Evolutionary conservation across 1,140 invertebrate species (phyloP).

Genomic region (Polypedilum pembai): DNA sequence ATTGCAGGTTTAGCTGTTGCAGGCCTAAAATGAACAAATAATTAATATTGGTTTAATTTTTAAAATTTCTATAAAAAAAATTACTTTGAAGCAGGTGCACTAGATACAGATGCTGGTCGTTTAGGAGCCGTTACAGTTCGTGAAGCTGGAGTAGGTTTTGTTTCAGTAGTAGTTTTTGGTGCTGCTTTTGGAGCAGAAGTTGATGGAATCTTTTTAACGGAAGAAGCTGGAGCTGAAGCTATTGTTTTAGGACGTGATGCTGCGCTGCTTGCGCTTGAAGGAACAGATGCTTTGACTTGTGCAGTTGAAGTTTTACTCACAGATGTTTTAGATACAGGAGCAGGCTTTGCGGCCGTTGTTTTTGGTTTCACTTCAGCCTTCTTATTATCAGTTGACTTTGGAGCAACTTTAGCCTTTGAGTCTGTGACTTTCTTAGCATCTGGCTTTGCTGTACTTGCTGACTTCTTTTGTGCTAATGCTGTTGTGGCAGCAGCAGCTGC

Average conservation of each 20-base stretch:
- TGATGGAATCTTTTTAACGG: not conserved
- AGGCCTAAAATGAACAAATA: not conserved
- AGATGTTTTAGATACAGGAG: not conserved
- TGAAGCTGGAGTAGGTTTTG: slow-evolving; percentile 1
- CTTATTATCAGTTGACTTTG: not conserved
- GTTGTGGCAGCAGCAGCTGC: not conserved
- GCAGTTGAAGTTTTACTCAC: not conserved
- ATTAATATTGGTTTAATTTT: not conserved
- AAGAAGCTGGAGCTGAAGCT: not conserved
- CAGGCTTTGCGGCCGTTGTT: not conserved
- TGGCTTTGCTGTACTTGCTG: not conserved
- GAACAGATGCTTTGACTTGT: not conserved
- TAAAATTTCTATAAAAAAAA: not conserved
- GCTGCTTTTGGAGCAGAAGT: not conserved
- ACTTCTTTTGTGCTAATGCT: not conserved
- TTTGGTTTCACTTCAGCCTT: not conserved
- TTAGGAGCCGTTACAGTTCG: not conserved
- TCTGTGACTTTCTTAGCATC: slow-evolving; percentile 1
- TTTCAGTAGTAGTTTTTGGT: not conserved
- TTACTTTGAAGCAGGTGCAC: slow-evolving; percentile 1
- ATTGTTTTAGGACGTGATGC: not conserved
- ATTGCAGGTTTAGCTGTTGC: not conserved
- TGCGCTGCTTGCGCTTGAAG: not conserved
- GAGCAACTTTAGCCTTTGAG: not conserved
- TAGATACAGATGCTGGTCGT: not conserved